phyloP scores from a whole-genome alignment of 2,888 invertebrate species.

The Quadriops clusia region DNA sequence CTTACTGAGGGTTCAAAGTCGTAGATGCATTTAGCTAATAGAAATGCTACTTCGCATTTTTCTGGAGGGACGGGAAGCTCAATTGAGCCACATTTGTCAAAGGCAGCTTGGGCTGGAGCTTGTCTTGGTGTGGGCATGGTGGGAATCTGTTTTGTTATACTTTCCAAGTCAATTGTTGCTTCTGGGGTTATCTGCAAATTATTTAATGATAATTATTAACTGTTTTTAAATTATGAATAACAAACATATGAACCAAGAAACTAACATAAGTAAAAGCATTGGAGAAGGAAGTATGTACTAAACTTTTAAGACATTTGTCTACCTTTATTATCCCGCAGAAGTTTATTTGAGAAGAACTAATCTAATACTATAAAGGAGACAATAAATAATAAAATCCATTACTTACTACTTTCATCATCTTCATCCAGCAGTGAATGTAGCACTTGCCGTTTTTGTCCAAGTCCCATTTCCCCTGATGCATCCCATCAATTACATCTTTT shows the following conservation, averaged over 20 bases:
- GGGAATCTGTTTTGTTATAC: conserved; percentile 6
- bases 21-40: conserved; percentile 40
- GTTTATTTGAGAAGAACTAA: too few species aligned
- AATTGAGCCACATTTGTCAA: conserved; percentile 37
- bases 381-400: conserved; percentile 7
- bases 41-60: conserved; percentile 40
- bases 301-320: too few species aligned
- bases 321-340: too few species aligned
- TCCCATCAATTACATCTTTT: conserved; percentile 10
- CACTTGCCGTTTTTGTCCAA: too few species aligned
- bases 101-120: conserved; percentile 36
- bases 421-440: conserved; percentile 11
- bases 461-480: conserved; percentile 9
- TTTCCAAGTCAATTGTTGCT: conserved; percentile 8
- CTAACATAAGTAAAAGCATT: too few species aligned
- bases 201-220: too few species aligned
- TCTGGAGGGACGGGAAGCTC: too few species aligned
- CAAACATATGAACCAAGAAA: too few species aligned
- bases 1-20: conserved; percentile 37
- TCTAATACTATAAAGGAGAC: too few species aligned
- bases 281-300: too few species aligned
- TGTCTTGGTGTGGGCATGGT: conserved; percentile 33
- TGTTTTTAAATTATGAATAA: too few species aligned
- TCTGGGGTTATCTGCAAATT: conserved; percentile 31
- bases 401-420: conserved; percentile 11